Percentiles rank a stretch among this genome's conserved stretches.
These are phyloP conservation scores for Amyelois transitella DNA, from an alignment of 1,140 invertebrate genomes.

Conservation along the genomic window DNA sequence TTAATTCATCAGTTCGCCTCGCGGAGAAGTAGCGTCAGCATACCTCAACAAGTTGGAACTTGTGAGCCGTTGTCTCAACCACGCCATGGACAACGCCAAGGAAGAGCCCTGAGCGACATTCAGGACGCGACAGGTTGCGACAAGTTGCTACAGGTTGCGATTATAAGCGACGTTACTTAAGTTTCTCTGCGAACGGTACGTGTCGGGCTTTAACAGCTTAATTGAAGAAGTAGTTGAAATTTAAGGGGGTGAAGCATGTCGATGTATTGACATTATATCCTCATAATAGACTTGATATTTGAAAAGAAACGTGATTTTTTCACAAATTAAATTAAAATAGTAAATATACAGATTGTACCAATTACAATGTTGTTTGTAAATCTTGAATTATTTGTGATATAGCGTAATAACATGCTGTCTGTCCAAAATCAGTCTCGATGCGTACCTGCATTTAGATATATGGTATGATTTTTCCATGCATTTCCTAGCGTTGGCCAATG, in stretches of 20 bases:
- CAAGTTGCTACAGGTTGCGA: constrained; percentile 6
- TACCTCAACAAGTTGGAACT: constrained; percentile 43
- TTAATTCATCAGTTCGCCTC: constrained; percentile 30
- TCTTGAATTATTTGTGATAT: too few species aligned
- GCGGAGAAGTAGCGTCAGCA: constrained; percentile 31
- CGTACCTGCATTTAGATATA: constrained; percentile 11
- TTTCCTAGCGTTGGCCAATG: constrained; percentile 32
- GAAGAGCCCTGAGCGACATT: constrained; percentile 17
- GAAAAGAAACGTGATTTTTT: too few species aligned
- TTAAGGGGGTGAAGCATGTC: too few species aligned
- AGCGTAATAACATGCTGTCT: too few species aligned
- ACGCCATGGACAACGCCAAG: constrained; percentile 18
- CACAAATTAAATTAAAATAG: too few species aligned
- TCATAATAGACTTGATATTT: too few species aligned
- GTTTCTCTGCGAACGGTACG: neutral
- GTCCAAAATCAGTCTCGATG: neutral
- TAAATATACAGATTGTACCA: too few species aligned
- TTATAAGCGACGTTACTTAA: neutral
- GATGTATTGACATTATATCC: too few species aligned
- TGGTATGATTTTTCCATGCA: constrained; percentile 22
- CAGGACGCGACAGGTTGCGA: constrained; percentile 41
- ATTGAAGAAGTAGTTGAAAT: neutral
- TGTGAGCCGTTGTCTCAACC: constrained; percentile 29
- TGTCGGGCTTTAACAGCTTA: neutral
- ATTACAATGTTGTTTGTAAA: too few species aligned